Percentiles rank a stretch among this genome's conserved stretches.
Evolutionary conservation across 64 coral and sea anemone genomes (phyloP).

Genomic region (Acropora tenuis): DNA sequence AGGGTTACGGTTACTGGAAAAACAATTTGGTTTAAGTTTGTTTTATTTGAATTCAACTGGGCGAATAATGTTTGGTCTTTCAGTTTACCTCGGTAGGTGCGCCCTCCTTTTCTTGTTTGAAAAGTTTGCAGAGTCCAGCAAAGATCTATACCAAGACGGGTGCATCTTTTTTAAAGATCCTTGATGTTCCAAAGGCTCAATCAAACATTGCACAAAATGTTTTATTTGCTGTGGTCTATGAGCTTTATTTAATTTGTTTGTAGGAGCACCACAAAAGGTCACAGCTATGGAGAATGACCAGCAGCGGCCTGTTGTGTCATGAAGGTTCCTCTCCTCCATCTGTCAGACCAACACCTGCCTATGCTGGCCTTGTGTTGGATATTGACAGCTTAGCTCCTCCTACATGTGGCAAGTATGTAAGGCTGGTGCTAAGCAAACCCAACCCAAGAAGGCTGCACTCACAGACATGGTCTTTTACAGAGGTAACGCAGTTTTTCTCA

Average conservation of each 20-base stretch:
- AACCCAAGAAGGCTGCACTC: slow-evolving; percentile 78
- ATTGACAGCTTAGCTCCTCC: slow-evolving; percentile 89
- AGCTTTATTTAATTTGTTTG: background rate
- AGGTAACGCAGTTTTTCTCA: slow-evolving; percentile 40
- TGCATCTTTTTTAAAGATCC: too few relatives aligned
- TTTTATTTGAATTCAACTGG: too few relatives aligned
- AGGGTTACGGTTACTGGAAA: too few relatives aligned
- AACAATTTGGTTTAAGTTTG: too few relatives aligned
- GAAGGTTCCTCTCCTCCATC: slow-evolving; percentile 90
- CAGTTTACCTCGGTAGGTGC: too few relatives aligned
- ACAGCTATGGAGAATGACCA: slow-evolving; percentile 96
- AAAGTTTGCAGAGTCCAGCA: too few relatives aligned
- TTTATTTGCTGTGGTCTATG: background rate
- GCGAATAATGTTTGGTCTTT: too few relatives aligned
- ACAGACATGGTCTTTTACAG: slow-evolving; percentile 95
- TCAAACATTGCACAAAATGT: too few relatives aligned
- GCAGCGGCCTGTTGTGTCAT: slow-evolving; percentile 75
- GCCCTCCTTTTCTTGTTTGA: too few relatives aligned
- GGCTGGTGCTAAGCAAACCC: slow-evolving; percentile 83
- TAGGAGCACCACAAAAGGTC: slow-evolving; percentile 93
- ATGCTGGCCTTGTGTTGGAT: slow-evolving; percentile 90
- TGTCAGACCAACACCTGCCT: slow-evolving; percentile 77
- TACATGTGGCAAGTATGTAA: slow-evolving; percentile 83
- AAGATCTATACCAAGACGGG: too few relatives aligned
- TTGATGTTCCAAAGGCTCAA: too few relatives aligned